phyloP scores from a whole-genome alignment of 2,888 invertebrate species.

The Limnephilus marmoratus region DNA sequence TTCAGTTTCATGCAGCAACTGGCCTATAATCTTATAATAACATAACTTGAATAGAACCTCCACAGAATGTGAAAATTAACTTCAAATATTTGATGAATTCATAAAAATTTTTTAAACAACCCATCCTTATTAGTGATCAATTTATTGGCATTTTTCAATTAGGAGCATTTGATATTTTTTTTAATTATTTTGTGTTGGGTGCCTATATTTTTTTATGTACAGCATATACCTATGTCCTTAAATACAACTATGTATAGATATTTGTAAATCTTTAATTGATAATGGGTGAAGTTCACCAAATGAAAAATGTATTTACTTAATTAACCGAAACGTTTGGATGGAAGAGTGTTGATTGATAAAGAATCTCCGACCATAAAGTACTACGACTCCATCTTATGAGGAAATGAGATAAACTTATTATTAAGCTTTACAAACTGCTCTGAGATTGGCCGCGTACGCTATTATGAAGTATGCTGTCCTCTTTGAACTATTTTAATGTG shows the following conservation, averaged over 20 bases:
- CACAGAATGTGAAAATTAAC: too few species aligned
- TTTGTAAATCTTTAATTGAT: not conserved
- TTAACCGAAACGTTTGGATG: not conserved
- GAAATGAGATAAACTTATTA: slow-evolving; percentile 38
- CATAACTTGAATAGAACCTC: too few species aligned
- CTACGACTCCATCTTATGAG: slow-evolving; percentile 34
- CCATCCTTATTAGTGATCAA: too few species aligned
- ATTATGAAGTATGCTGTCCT: slow-evolving; percentile 28
- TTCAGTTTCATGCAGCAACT: too few species aligned
- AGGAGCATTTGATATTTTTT: not conserved
- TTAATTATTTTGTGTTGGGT: not conserved
- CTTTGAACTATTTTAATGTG: slow-evolving; percentile 18
- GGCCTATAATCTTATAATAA: too few species aligned
- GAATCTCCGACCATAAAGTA: slow-evolving; percentile 46
- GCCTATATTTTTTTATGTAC: not conserved
- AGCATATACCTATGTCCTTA: not conserved
- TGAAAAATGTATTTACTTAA: not conserved
- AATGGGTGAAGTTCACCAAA: not conserved
- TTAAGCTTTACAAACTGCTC: slow-evolving; percentile 27
- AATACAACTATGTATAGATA: not conserved
- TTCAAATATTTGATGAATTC: too few species aligned
- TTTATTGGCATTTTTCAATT: not conserved
- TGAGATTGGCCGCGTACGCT: not conserved
- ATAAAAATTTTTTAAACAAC: too few species aligned
- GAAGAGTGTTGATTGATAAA: not conserved